Evolutionary conservation across 2,797 vertebrate genomes (phyloP).

Genomic region (Serranus cabrilla): DNA sequence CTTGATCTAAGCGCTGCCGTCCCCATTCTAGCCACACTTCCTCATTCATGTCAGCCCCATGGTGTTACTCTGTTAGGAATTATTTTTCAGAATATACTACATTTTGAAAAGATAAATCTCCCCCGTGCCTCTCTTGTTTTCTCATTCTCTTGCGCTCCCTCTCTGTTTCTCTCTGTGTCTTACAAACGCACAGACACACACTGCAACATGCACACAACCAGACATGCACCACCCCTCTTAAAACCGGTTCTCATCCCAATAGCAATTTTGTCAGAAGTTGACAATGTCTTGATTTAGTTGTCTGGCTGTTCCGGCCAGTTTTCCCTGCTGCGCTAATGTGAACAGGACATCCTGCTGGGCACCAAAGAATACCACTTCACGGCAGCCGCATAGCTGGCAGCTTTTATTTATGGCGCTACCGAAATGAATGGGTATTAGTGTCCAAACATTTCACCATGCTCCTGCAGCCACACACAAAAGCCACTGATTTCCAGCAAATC

Average conservation of each 20-base stretch:
- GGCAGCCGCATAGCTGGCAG: conserved; percentile 97
- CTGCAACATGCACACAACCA: conserved; percentile 67
- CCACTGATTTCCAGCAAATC: conserved; percentile 99
- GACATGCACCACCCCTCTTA: conserved; percentile 84
- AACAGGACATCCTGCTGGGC: conserved; percentile 98
- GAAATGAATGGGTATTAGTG: conserved; percentile 99
- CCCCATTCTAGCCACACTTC: conserved; percentile 70
- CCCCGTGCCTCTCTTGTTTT: conserved; percentile 42
- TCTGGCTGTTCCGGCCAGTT: conserved; percentile 98
- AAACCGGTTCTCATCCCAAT: conserved; percentile 84
- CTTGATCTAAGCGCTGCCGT: conserved; percentile 57
- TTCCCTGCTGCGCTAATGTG: conserved; percentile 98
- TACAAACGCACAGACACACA: conserved; percentile 42
- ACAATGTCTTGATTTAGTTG: conserved; percentile 99
- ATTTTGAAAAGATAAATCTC: conserved; percentile 74
- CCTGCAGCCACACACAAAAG: conserved; percentile 99
- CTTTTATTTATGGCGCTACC: conserved; percentile 99
- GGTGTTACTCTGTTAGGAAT: conserved; percentile 73
- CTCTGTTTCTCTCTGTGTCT: conserved; percentile 53
- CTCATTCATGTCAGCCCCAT: conserved; percentile 75
- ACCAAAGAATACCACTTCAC: conserved; percentile 99
- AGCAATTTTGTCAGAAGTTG: conserved; percentile 99
- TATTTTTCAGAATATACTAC: conserved; percentile 72
- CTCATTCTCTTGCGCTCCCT: conserved; percentile 49
- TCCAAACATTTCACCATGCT: conserved; percentile 99